Evolutionary conservation across 2,113 vertebrate genomes (phyloP), one percentile per base, ranked within the genome.

Genomic region (Coptodon bakossiorum): DNA sequence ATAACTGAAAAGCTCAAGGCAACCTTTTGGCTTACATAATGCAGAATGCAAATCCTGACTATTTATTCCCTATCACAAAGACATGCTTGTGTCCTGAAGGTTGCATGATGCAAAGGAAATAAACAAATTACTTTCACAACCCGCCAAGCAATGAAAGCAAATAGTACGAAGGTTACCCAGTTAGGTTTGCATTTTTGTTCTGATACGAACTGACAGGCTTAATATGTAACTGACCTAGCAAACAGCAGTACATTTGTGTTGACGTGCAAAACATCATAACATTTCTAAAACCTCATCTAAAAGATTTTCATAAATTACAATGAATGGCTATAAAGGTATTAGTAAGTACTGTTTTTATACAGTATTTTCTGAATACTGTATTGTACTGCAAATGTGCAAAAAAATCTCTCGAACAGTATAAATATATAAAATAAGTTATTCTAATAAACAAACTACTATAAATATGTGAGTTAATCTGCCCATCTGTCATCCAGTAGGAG

Each of bases 31-130:
- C 71, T 50, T 7, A 5, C 6, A 11, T 50, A 3, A 78, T 12
- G 24, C n/a, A 4, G 22, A 57, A 43, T 81, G 79, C 79, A 81
- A 80, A 80, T 38, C 31, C 31, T 80, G 50, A 38, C 78, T 80
- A 14, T 54, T 80, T 59, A 57, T 81, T 59, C 9, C 14, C 36
- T 8, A 17, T 36, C 10, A 43, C 19, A 59, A 19, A 57, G 22
- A 5, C 22, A 27, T 0, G 36, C 36, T 43, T 57, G 34, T 81
- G 22, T 27, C 24, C 63, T 31, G 4, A 14, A 45, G 19, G 38
- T 5, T 29, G 40, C 11, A 8, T 31, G n/a, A 85, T 7, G 83
- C 40, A 85, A 63, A 12, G 57, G 6, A 63, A 85, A 45, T 59
- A 79, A 79, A 29, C 43, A 52, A 48, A 78, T 78, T 31, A 19